Conservation (phyloP, 2,113 vertebrate genomes). For the Halichoerus grypus region DNA sequence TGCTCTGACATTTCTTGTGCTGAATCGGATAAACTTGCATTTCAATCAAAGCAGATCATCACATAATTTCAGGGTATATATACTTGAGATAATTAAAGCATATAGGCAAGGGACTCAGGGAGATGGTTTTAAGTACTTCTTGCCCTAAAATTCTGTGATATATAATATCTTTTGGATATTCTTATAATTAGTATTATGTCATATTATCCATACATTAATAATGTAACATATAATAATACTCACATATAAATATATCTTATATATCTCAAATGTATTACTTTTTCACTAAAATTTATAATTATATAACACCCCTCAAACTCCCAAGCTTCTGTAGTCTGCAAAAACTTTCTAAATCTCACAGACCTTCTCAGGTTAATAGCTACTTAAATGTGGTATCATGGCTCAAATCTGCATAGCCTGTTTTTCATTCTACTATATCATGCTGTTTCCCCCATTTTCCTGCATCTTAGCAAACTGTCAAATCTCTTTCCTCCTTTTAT, state of each 20-base stretch:
- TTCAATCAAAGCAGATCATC: neutral
- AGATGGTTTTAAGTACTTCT: neutral
- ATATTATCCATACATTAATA: neutral
- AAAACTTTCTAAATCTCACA: conserved; percentile 12
- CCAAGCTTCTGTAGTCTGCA: neutral
- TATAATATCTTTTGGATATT: neutral
- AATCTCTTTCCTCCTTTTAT: neutral
- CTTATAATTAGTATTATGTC: neutral
- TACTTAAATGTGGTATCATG: neutral
- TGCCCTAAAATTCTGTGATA: neutral
- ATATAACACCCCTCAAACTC: neutral
- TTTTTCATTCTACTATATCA: neutral
- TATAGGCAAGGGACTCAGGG: neutral
- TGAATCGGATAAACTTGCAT: neutral
- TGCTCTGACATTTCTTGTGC: neutral
- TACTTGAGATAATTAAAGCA: neutral
- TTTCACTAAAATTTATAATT: conserved; percentile 5
- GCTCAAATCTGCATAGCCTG: neutral
- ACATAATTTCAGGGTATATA: neutral
- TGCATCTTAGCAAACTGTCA: neutral
- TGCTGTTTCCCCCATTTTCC: neutral
- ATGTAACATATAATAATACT: neutral
- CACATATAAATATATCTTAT: neutral
- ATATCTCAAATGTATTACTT: neutral
- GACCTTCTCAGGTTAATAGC: neutral